Conservation (phyloP, 2,888 invertebrate species). For the Acrobasis consociella region DNA sequence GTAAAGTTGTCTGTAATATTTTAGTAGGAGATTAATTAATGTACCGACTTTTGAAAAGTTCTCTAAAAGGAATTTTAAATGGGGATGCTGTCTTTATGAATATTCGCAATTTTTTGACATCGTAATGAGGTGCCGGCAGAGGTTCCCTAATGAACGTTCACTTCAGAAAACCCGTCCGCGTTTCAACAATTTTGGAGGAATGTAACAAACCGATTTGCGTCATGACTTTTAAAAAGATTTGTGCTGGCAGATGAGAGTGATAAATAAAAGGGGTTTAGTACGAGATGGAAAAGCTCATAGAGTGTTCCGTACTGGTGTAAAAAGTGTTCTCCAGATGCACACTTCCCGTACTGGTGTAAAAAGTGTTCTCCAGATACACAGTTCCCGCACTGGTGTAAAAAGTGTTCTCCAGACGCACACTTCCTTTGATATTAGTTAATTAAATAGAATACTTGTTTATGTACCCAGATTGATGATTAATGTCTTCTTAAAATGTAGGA, state of each 20-base stretch:
- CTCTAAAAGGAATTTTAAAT: too few relatives aligned
- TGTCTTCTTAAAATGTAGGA: too few relatives aligned
- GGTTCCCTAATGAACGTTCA: slow-evolving; percentile 14
- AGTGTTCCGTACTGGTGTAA: background rate
- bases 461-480: too few relatives aligned
- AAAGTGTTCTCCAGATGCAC: too few relatives aligned
- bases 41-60: too few relatives aligned
- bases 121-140: background rate
- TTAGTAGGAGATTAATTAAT: too few relatives aligned
- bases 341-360: too few relatives aligned
- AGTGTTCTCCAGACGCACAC: background rate
- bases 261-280: background rate
- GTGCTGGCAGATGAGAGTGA: slow-evolving; percentile 12
- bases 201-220: slow-evolving; percentile 15
- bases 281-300: background rate
- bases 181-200: slow-evolving; percentile 8
- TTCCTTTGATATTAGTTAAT: too few relatives aligned
- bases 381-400: background rate
- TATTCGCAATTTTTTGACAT: background rate
- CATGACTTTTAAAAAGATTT: slow-evolving; percentile 15
- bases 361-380: too few relatives aligned
- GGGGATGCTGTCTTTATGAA: too few relatives aligned
- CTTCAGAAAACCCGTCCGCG: background rate
- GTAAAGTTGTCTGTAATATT: too few relatives aligned
- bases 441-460: too few relatives aligned